Conservation (phyloP, 2,113 vertebrate species). For the Variabilichromis moorii region DNA sequence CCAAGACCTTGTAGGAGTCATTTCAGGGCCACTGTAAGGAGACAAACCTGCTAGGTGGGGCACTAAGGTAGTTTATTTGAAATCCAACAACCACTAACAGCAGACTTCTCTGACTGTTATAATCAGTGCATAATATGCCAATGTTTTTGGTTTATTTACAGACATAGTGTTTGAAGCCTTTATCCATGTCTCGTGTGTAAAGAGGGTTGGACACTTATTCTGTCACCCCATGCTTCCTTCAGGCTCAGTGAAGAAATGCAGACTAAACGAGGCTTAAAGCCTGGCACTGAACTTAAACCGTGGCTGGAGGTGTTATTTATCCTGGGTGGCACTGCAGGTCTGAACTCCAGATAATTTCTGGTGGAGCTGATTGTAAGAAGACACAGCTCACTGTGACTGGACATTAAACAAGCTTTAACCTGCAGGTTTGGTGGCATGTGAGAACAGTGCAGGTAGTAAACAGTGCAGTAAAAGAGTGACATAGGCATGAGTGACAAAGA, state of each 20-base stretch:
- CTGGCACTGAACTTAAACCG: neutral
- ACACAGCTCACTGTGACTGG: neutral
- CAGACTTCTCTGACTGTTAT: neutral
- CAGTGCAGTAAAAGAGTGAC: neutral
- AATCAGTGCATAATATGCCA: neutral
- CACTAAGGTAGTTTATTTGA: neutral
- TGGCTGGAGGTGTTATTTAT: neutral
- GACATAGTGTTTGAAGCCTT: neutral
- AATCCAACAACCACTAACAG: neutral
- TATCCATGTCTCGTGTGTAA: neutral
- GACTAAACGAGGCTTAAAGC: neutral
- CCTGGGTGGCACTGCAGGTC: neutral
- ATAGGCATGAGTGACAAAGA: neutral
- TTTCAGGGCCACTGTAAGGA: neutral
- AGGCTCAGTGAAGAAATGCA: neutral
- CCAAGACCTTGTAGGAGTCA: neutral
- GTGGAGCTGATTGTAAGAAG: neutral
- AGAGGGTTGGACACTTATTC: neutral
- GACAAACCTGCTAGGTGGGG: neutral
- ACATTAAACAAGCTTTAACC: neutral
- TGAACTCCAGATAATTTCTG: neutral
- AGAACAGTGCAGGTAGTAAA: neutral
- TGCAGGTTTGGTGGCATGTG: neutral
- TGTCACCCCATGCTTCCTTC: neutral
- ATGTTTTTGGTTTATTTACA: neutral